phyloP scores from a whole-genome alignment of 2,888 invertebrate genomes.

The Drosophila subquinaria region DNA sequence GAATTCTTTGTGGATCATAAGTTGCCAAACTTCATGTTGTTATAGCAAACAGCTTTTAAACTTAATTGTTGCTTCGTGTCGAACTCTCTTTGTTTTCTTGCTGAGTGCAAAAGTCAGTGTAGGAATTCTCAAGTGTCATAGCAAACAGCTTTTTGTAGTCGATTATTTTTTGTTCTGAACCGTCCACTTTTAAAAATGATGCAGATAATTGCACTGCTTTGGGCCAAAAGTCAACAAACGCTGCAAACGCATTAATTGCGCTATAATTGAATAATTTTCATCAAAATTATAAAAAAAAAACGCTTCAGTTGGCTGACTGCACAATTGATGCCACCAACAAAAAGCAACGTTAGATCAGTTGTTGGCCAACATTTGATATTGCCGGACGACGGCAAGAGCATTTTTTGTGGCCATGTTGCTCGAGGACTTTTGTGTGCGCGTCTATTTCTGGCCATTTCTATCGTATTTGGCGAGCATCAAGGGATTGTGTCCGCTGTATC shows the following conservation, averaged over 20 bases:
- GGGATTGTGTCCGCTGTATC: constrained; percentile 82
- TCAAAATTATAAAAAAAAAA: constrained; percentile 10
- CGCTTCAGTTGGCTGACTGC: constrained; percentile 50
- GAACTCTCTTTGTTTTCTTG: too few species aligned
- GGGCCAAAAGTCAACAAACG: constrained; percentile 48
- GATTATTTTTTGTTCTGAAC: constrained; percentile 9
- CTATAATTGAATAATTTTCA: constrained; percentile 61
- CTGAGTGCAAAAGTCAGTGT: too few species aligned
- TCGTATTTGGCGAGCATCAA: constrained; percentile 84
- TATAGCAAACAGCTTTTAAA: too few species aligned
- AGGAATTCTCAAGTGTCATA: neutral
- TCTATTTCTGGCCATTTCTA: constrained; percentile 84
- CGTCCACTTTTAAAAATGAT: constrained; percentile 34
- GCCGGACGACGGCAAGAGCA: constrained; percentile 9
- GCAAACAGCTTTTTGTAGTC: neutral
- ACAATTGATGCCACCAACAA: constrained; percentile 29
- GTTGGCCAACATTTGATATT: constrained; percentile 42
- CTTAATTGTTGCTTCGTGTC: too few species aligned
- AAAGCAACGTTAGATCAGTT: constrained; percentile 34
- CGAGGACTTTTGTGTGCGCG: constrained; percentile 83
- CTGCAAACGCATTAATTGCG: constrained; percentile 22
- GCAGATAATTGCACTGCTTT: constrained; percentile 43
- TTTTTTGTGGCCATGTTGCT: constrained; percentile 55
- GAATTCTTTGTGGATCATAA: too few species aligned
- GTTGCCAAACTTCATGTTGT: too few species aligned